Conservation (phyloP, 1,140 invertebrate species). For the Camponotus pennsylvanicus region DNA sequence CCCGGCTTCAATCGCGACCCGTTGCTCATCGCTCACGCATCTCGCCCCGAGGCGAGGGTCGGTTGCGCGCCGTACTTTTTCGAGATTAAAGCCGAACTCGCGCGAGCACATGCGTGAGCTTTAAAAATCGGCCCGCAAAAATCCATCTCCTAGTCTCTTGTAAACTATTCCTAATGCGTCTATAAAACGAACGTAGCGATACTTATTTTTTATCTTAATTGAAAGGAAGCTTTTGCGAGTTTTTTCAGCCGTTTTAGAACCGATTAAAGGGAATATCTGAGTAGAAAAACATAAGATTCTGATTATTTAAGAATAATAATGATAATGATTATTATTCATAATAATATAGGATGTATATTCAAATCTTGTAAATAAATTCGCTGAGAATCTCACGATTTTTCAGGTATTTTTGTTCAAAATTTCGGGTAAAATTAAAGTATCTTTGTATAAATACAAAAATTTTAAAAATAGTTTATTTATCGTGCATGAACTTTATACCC, state of each 20-base stretch:
- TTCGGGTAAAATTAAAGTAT: too few relatives aligned
- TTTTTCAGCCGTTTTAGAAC: not conserved
- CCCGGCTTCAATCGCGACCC: constrained; percentile 61
- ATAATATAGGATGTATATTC: too few relatives aligned
- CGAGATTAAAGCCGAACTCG: constrained; percentile 59
- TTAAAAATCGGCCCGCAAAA: constrained; percentile 32
- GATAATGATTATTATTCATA: too few relatives aligned
- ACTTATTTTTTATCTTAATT: not conserved
- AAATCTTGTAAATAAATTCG: too few relatives aligned
- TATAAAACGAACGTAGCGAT: not conserved
- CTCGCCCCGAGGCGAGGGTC: constrained; percentile 54
- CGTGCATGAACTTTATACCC: too few relatives aligned
- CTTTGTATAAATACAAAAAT: too few relatives aligned
- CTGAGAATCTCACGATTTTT: too few relatives aligned
- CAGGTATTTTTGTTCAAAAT: too few relatives aligned
- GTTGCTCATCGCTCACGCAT: constrained; percentile 60
- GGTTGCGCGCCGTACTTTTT: constrained; percentile 25
- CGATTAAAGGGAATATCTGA: not conserved
- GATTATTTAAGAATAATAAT: not conserved
- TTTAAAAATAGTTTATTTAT: too few relatives aligned
- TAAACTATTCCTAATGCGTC: not conserved
- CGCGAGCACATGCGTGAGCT: not conserved
- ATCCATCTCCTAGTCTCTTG: not conserved
- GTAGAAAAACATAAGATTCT: not conserved
- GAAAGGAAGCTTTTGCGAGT: not conserved